These are phyloP conservation scores for Liparis tanakae DNA, from an alignment of 2,797 vertebrate genomes.

Conservation along the genomic window DNA sequence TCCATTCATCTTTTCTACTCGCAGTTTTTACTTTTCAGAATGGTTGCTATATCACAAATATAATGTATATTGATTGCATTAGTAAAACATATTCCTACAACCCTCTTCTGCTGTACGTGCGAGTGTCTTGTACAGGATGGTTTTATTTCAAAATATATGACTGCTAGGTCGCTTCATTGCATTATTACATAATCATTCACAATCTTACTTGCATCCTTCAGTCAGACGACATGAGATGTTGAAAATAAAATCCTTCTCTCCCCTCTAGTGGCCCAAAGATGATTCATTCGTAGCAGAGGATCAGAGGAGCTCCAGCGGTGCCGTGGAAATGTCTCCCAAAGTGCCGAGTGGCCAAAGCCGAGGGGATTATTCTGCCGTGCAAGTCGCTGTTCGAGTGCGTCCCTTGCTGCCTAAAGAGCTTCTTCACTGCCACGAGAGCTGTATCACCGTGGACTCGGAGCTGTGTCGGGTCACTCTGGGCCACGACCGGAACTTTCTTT, in stretches of 20 bases:
- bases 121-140: neutral
- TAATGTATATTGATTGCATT: neutral
- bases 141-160: neutral
- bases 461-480: slow-evolving; percentile 87
- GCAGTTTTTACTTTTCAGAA: neutral
- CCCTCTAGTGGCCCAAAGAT: slow-evolving; percentile 58
- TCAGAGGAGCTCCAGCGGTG: slow-evolving; percentile 31
- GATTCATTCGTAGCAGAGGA: slow-evolving; percentile 54
- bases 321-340: slow-evolving; percentile 84
- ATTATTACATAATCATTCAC: neutral
- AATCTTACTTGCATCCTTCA: slow-evolving; percentile 2
- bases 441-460: slow-evolving; percentile 85
- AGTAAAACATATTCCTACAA: neutral
- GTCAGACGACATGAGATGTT: neutral
- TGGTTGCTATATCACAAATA: neutral
- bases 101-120: neutral
- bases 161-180: neutral
- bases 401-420: slow-evolving; percentile 93
- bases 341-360: slow-evolving; percentile 73
- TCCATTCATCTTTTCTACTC: neutral
- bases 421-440: slow-evolving; percentile 90
- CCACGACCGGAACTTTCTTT: slow-evolving; percentile 88
- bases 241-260: neutral
- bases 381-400: slow-evolving; percentile 90
- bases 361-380: slow-evolving; percentile 87